Percentiles rank a stretch among this genome's conserved stretches.
phyloP scores from a whole-genome alignment of 2,888 invertebrate species.

The Sycophila texana region DNA sequence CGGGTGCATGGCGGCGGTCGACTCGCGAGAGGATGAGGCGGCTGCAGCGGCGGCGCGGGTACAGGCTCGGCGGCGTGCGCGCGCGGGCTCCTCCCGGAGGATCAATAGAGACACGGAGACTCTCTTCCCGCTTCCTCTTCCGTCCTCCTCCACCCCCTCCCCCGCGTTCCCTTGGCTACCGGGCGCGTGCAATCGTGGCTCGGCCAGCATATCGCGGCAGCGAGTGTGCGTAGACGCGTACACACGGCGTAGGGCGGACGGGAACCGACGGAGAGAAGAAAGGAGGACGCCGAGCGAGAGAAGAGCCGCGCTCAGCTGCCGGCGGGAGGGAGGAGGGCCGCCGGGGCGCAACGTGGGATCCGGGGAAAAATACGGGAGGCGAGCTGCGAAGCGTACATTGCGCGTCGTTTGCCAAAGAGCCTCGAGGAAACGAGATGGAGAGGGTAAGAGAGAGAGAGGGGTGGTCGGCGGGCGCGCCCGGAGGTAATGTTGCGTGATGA shows the following conservation, averaged over 20 bases:
- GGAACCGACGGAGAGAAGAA: conserved; percentile 49
- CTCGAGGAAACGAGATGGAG: conserved; percentile 4
- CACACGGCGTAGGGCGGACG: conserved; percentile 5
- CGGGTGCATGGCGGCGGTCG: neutral
- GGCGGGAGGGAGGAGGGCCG: conserved; percentile 43
- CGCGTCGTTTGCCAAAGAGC: conserved; percentile 34
- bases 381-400: conserved; percentile 30
- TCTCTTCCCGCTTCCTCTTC: conserved; percentile 54
- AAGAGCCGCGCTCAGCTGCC: conserved; percentile 43
- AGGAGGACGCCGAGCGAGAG: conserved; percentile 36
- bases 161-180: conserved; percentile 34
- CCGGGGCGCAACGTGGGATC: conserved; percentile 43
- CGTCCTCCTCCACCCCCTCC: conserved; percentile 51
- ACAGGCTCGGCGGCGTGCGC: conserved; percentile 65
- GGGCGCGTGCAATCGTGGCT: neutral
- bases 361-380: conserved; percentile 31
- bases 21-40: neutral
- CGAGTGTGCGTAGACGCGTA: too few species aligned
- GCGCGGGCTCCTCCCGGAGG: conserved; percentile 73
- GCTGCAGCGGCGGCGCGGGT: conserved; percentile 1
- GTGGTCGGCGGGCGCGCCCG: conserved; percentile 4
- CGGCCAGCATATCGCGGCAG: too few species aligned
- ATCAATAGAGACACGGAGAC: conserved; percentile 76
- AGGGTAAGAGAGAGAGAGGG: conserved; percentile 35
- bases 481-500: conserved; percentile 75